Conservation (phyloP, 1,140 invertebrate genomes). For the Limonius californicus region DNA sequence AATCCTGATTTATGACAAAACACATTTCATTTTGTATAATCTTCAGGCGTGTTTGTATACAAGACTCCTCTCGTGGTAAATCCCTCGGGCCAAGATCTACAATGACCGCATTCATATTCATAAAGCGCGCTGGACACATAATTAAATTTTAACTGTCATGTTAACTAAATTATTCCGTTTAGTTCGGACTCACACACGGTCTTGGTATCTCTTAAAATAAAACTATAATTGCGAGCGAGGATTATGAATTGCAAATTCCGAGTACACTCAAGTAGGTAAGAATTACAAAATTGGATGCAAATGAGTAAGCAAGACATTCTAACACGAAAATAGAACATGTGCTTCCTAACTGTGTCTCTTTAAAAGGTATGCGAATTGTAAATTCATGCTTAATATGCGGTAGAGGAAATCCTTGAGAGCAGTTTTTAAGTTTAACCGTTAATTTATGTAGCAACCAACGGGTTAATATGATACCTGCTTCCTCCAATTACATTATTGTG, state of each 20-base stretch:
- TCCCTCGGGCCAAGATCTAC: slow-evolving; percentile 28
- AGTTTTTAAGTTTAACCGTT: neutral
- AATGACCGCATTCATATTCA: slow-evolving; percentile 39
- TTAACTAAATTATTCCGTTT: slow-evolving; percentile 38
- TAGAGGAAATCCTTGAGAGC: neutral
- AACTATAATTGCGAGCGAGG: neutral
- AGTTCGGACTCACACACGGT: neutral
- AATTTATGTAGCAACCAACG: neutral
- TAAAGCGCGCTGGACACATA: slow-evolving; percentile 30
- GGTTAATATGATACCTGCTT: neutral
- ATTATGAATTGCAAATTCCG: too few species aligned
- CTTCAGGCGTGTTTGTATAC: slow-evolving; percentile 33
- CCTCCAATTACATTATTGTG: neutral
- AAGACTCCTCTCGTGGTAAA: slow-evolving; percentile 26
- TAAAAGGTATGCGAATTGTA: neutral
- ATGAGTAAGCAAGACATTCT: neutral
- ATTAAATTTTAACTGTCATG: slow-evolving; percentile 44
- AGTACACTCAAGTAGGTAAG: too few species aligned
- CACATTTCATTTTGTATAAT: slow-evolving; percentile 37
- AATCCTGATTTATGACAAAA: slow-evolving; percentile 47
- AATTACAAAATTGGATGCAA: neutral
- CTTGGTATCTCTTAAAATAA: neutral
- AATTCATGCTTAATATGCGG: neutral
- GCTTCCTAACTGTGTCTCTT: slow-evolving; percentile 1
- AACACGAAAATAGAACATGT: neutral